Conservation (phyloP, 2,113 vertebrate species). For the Rhagologus leucostigma region DNA sequence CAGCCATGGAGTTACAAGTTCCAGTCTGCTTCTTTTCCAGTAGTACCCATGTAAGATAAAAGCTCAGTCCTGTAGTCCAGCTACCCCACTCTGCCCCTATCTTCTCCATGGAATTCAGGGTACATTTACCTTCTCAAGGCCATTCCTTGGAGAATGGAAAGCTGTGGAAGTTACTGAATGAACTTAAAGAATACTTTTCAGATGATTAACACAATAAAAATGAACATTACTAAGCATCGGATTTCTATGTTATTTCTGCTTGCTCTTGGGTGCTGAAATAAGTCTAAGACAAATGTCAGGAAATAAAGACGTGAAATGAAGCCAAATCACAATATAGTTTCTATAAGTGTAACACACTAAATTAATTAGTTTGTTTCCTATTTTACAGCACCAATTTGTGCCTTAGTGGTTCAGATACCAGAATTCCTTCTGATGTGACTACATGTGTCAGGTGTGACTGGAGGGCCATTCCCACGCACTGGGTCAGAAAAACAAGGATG, state of each 20-base stretch:
- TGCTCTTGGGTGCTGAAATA: neutral
- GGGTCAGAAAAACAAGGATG: neutral
- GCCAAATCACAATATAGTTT: neutral
- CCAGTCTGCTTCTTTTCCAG: neutral
- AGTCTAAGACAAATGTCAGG: neutral
- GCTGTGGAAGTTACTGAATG: neutral
- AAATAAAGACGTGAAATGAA: neutral
- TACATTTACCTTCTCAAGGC: neutral
- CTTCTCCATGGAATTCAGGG: neutral
- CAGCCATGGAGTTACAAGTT: neutral
- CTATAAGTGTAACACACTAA: neutral
- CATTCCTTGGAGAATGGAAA: neutral
- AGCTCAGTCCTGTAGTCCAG: neutral
- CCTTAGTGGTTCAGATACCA: neutral
- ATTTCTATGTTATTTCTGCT: neutral
- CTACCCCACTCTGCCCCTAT: neutral
- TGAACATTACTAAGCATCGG: neutral
- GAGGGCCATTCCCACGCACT: neutral
- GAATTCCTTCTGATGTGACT: neutral
- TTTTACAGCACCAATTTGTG: neutral
- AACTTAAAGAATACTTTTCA: neutral
- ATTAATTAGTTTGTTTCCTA: neutral
- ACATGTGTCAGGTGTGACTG: neutral
- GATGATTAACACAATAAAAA: neutral
- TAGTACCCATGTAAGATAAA: neutral